phyloP scores from a whole-genome alignment of 2,888 invertebrate species.

The Calliphora vomitoria region DNA sequence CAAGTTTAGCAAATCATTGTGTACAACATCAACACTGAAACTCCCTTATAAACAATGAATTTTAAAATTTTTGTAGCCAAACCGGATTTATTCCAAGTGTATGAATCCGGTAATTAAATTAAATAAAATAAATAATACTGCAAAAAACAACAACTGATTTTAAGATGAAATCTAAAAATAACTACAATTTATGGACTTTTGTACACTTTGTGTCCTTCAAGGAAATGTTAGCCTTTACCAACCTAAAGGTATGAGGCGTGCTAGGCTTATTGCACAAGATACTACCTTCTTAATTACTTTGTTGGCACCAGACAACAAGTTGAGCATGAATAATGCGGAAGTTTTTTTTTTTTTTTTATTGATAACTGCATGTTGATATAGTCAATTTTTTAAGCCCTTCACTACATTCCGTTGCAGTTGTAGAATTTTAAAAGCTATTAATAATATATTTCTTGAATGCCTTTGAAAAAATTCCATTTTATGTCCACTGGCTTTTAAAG shows the following conservation, averaged over 20 bases:
- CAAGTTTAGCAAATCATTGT: constrained; percentile 23
- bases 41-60: constrained; percentile 6
- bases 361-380: not conserved
- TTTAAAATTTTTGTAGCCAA: constrained; percentile 25
- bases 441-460: not conserved
- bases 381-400: not conserved
- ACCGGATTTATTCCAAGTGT: constrained; percentile 39
- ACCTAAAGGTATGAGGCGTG: not conserved
- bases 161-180: constrained; percentile 35
- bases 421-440: not conserved
- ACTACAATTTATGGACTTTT: constrained; percentile 4
- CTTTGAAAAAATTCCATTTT: not conserved
- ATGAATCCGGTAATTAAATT: constrained; percentile 49
- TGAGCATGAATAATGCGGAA: constrained; percentile 39
- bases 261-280: not conserved
- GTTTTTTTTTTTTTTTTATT: not conserved
- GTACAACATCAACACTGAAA: not conserved
- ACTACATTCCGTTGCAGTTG: not conserved
- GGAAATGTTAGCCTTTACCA: not conserved
- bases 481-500: not conserved
- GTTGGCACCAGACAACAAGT: not conserved
- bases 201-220: constrained; percentile 40
- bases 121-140: not conserved
- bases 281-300: constrained; percentile 11
- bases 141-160: not conserved